These are phyloP conservation scores for Nesogale talazaci DNA, from an alignment of 2,113 vertebrate genomes.

Conservation along the genomic window DNA sequence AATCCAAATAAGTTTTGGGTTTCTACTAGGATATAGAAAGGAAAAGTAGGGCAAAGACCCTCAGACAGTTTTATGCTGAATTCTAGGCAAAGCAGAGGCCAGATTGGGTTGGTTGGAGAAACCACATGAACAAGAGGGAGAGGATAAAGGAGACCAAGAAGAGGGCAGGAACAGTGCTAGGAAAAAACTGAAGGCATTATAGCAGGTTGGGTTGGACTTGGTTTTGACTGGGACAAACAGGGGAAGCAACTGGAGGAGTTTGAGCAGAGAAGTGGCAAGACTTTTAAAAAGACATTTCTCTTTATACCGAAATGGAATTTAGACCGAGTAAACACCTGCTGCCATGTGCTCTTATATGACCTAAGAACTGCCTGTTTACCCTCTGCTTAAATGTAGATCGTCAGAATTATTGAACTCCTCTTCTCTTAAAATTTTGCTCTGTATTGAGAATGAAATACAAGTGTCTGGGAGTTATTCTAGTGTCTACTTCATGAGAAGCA, in stretches of 20 bases:
- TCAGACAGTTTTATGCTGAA: background rate
- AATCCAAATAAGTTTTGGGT: background rate
- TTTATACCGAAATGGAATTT: background rate
- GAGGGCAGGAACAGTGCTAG: background rate
- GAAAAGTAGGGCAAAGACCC: background rate
- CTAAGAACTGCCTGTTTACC: background rate
- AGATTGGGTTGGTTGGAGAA: background rate
- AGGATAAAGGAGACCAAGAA: too few species aligned
- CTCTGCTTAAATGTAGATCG: background rate
- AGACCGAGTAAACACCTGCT: background rate
- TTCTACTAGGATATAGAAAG: background rate
- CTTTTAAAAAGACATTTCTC: background rate
- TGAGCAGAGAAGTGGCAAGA: background rate
- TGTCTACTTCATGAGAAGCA: background rate
- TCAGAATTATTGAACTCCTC: background rate
- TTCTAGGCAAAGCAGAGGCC: background rate
- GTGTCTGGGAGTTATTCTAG: background rate
- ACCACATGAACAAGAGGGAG: too few species aligned
- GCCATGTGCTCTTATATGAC: too few species aligned
- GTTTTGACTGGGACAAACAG: background rate
- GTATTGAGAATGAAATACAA: background rate
- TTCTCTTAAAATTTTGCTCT: background rate
- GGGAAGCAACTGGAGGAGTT: background rate
- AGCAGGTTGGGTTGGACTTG: too few species aligned
- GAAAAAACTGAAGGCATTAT: background rate